phyloP scores from a whole-genome alignment of 2,113 vertebrate species.

The Drymodes brunneopygia region DNA sequence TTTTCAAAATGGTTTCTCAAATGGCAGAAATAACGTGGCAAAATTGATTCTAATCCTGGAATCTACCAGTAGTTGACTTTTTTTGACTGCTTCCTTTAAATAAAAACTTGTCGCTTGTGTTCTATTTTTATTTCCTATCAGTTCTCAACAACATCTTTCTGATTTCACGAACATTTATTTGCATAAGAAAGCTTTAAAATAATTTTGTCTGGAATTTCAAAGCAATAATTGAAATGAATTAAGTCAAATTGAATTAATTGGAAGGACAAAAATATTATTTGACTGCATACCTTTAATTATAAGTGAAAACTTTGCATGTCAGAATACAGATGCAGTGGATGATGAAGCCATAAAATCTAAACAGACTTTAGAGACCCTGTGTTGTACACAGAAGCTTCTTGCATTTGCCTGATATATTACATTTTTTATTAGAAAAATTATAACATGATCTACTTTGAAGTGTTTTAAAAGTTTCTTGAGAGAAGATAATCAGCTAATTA shows the following conservation, averaged over 20 bases:
- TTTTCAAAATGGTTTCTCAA: neutral
- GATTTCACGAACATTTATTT: neutral
- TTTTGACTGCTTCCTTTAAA: neutral
- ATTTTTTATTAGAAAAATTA: neutral
- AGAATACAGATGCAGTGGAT: neutral
- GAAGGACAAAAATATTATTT: neutral
- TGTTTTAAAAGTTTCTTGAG: neutral
- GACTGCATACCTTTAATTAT: neutral
- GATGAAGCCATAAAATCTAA: neutral
- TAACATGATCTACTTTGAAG: neutral
- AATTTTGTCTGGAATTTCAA: neutral
- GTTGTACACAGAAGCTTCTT: neutral
- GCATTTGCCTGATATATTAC: neutral
- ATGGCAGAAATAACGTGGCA: neutral
- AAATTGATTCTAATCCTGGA: neutral
- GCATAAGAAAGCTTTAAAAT: neutral
- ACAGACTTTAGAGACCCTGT: neutral
- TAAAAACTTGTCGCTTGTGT: neutral
- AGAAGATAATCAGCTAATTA: neutral
- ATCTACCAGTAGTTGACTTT: neutral
- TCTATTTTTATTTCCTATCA: neutral
- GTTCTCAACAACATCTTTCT: neutral
- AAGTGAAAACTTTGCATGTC: neutral
- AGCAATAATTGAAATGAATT: neutral
- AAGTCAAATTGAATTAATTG: neutral